phyloP scores from a whole-genome alignment of 2,113 vertebrate genomes.

The Dicentrarchus labrax region DNA sequence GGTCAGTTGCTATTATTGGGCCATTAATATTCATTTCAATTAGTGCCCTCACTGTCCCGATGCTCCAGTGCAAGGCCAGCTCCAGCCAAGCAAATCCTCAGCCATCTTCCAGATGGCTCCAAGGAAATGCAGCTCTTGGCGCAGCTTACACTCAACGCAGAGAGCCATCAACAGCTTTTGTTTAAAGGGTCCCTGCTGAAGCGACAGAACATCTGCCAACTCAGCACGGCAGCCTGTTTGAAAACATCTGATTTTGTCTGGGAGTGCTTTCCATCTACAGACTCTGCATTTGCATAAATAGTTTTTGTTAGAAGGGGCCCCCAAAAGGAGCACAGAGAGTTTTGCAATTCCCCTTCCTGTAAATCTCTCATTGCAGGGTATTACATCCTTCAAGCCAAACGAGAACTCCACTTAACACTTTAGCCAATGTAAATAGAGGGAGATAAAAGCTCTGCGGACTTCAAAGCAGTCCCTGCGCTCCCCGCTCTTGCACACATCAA shows the following conservation, averaged over 20 bases:
- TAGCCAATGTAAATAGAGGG: constrained; percentile 71
- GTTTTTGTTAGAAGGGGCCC: constrained; percentile 60
- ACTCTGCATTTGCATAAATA: constrained; percentile 73
- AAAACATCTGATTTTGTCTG: constrained; percentile 74
- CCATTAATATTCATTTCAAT: constrained; percentile 52
- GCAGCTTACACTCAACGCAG: constrained; percentile 27
- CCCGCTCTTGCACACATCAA: constrained; percentile 59
- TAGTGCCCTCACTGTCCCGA: constrained; percentile 20
- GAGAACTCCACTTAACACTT: constrained; percentile 76
- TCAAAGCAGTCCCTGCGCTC: constrained; percentile 55
- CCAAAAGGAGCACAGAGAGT: constrained; percentile 25
- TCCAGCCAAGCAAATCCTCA: constrained; percentile 39
- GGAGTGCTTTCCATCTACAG: constrained; percentile 49
- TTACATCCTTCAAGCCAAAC: constrained; percentile 70
- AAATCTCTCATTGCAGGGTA: constrained; percentile 60
- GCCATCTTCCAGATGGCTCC: constrained; percentile 66
- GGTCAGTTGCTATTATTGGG: constrained; percentile 11
- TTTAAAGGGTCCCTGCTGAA: constrained; percentile 60
- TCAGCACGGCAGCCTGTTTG: constrained; percentile 58
- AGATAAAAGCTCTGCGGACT: constrained; percentile 71
- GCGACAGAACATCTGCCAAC: constrained; percentile 73
- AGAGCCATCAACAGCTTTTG: constrained; percentile 65
- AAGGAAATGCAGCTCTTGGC: constrained; percentile 58
- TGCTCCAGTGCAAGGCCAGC: constrained; percentile 17
- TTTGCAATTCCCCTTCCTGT: constrained; percentile 66